A percentile compares a stretch with the other conserved stretches of the same genome.
These are phyloP conservation scores for Calidris pugnax DNA, from an alignment of 2,113 vertebrate species.

Conservation along the genomic window DNA sequence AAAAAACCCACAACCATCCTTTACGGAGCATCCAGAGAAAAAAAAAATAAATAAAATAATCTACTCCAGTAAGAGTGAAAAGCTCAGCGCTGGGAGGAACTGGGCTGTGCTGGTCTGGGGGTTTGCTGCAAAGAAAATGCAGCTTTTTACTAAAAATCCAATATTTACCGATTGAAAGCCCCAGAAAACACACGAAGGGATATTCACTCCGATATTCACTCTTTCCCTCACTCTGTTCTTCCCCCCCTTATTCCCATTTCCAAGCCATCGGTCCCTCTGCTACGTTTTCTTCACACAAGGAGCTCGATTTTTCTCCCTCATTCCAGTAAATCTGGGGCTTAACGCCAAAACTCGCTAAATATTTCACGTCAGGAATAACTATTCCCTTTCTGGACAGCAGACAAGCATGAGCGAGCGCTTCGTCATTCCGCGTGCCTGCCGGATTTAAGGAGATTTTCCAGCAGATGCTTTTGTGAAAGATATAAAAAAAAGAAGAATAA, in stretches of 20 bases:
- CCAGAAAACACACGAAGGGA: not conserved
- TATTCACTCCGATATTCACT: not conserved
- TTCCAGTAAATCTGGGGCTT: not conserved
- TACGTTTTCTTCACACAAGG: fast-evolving
- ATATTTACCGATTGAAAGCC: not conserved
- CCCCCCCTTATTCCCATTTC: not conserved
- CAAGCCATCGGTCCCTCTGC: fast-evolving
- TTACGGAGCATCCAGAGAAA: not conserved
- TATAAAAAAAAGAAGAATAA: not conserved
- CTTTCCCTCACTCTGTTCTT: not conserved
- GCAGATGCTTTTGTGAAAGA: not conserved
- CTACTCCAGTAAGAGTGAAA: not conserved
- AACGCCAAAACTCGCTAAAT: not conserved
- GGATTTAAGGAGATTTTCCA: not conserved
- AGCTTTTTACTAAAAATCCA: not conserved
- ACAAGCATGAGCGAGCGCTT: not conserved
- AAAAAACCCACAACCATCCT: not conserved
- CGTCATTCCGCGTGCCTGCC: fast-evolving
- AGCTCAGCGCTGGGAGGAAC: not conserved
- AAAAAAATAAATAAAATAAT: too few relatives aligned
- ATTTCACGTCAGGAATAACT: not conserved
- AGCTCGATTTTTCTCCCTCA: fast-evolving
- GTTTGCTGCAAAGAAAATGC: not conserved
- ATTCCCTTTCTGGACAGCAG: not conserved
- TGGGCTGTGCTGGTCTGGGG: fast-evolving